Base-by-base conservation (phyloP, 2,797 vertebrate genomes). In the Pseudomugil gertrudae region DNA sequence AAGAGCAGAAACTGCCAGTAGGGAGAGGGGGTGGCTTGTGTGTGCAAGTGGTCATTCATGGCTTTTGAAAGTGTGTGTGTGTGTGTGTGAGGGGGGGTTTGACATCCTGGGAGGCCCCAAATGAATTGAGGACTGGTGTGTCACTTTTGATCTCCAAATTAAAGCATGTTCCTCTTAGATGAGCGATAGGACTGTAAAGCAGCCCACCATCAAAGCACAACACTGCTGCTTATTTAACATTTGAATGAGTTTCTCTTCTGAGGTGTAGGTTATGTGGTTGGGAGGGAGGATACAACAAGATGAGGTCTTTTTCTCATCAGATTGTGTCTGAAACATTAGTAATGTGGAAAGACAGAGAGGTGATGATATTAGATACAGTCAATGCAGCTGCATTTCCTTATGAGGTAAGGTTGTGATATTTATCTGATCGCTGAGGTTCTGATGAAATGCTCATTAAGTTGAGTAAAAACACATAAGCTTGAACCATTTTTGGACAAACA, bases 121-220 rank as follows among this genome's bases (percentile, higher is more conserved):
- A 87, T 80, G 74, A 90, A 85, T 80, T 65, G 76, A 89, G 83
- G 79, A 83, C 80, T 79, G 65, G 77, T 62, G 83, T 82, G 78
- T 88, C 91, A 91, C 91, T 84, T 84, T 81, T 86, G 83, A 92
- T 90, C 93, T 93, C 79, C 85, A 87, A 90, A 92, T 91, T 85
- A 90, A 89, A 90, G 79, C 78, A 21, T 15, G 72, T 63, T 71
- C 43, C 55, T 79, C 66, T 75, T 50, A 75, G 54, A 80, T 80
- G 83, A 88, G 75, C 19, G 70, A 80, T 64, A n/a, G 54, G 45
- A 66, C 53, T 57, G 69, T 66, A 36, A 47, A 61, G 43, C 50
- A 32, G 66, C 9, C 53, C 10, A 1, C 36, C 69, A 47, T 73
- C 75, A 84, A 77, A 84, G 57, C 33, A 47, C 33, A 76, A n/a